A percentile compares a stretch with the other conserved stretches of the same genome.
These are phyloP conservation scores for Ochropleura leucogaster DNA, from an alignment of 2,888 invertebrate genomes.

Conservation along the genomic window DNA sequence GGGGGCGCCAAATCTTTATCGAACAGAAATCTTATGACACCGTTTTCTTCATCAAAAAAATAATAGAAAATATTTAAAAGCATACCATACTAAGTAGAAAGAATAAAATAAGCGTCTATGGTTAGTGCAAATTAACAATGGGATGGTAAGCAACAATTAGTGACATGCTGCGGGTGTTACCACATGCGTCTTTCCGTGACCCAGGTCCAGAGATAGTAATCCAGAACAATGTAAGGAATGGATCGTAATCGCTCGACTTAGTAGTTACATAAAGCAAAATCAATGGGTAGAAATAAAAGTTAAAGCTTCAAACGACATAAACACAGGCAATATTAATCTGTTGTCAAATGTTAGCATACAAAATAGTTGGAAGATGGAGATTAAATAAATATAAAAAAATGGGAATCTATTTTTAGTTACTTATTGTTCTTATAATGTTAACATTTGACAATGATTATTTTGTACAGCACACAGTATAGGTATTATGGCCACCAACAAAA, in stretches of 20 bases:
- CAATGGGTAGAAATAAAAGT: constrained; percentile 44
- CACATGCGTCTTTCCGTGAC: constrained; percentile 69
- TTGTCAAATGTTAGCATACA: constrained; percentile 55
- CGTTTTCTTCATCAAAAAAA: constrained; percentile 85
- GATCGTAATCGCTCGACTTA: constrained; percentile 39
- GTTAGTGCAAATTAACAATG: constrained; percentile 80
- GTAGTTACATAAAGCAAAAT: constrained; percentile 51
- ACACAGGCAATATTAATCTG: constrained; percentile 31
- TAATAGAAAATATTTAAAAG: constrained; percentile 78
- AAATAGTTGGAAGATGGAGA: neutral
- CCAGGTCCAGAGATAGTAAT: constrained; percentile 65
- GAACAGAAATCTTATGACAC: constrained; percentile 81
- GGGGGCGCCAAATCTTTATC: constrained; percentile 88
- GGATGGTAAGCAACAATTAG: constrained; percentile 79
- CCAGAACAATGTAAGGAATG: constrained; percentile 12
- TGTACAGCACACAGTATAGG: constrained; percentile 43
- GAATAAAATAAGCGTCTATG: constrained; percentile 78
- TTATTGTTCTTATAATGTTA: constrained; percentile 24
- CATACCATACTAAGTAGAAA: constrained; percentile 71
- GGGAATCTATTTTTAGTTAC: neutral
- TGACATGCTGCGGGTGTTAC: constrained; percentile 76
- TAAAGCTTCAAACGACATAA: constrained; percentile 52
- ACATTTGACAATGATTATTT: constrained; percentile 65
- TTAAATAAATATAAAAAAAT: constrained; percentile 17
- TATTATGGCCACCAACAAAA: constrained; percentile 68